phyloP scores from a whole-genome alignment of 2,888 invertebrate genomes.

The Cheilosia vernalis region DNA sequence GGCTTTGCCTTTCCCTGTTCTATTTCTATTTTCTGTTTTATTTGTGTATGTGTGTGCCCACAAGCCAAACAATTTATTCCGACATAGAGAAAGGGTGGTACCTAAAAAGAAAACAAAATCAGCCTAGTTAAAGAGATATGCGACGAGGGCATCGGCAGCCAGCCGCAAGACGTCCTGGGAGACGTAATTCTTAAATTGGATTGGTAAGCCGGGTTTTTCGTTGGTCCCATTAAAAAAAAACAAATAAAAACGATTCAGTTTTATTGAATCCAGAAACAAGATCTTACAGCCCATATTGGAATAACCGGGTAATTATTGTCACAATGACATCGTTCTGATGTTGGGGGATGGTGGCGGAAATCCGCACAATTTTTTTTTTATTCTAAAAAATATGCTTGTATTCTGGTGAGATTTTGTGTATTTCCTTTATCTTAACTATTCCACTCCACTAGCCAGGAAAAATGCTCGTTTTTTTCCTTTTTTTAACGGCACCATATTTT shows the following conservation, averaged over 20 bases:
- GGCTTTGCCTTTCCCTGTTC: conserved; percentile 3
- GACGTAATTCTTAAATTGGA: conserved; percentile 52
- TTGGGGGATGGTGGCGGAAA: conserved; percentile 3
- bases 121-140: conserved; percentile 25
- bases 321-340: not conserved
- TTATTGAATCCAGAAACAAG: not conserved
- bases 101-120: conserved; percentile 12
- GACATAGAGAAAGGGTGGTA: conserved; percentile 13
- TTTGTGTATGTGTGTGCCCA: conserved; percentile 8
- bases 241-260: conserved; percentile 9
- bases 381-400: conserved; percentile 12
- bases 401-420: conserved; percentile 7
- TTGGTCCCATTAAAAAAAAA: conserved; percentile 1
- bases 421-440: conserved; percentile 58
- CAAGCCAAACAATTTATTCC: conserved; percentile 62
- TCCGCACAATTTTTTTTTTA: conserved; percentile 15
- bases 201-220: conserved; percentile 5
- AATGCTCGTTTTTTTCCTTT: not conserved
- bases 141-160: conserved; percentile 34
- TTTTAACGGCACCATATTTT: conserved; percentile 24
- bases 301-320: conserved; percentile 41
- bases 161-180: conserved; percentile 28
- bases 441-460: conserved; percentile 52
- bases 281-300: not conserved
- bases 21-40: too few species aligned